Evolutionary conservation across 2,113 vertebrate species (phyloP), one percentile per base, ranked within the genome.

Genomic region (Odocoileus hemionus): DNA sequence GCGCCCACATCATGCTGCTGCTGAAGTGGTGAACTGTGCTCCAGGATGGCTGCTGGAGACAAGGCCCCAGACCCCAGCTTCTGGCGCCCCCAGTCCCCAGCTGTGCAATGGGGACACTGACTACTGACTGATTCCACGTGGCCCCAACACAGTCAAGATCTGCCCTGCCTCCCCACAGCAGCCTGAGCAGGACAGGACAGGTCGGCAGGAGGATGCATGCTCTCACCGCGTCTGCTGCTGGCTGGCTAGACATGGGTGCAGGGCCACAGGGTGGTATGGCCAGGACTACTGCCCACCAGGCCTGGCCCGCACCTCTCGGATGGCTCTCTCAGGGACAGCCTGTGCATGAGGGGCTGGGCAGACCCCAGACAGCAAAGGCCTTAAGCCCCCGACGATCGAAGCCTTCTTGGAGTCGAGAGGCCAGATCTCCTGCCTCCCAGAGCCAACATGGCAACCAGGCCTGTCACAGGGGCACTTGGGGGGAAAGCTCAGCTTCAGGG

Each of bases 141-240:
- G 39, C 47, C n/a, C 87, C 7, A 4, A 36, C 5, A n/a, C 11
- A 57, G 80, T 16, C 30, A 11, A n/a, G 13, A 39, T 6, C 28
- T 16, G 17, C 16, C 0, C 64, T 7, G 8, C 33, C 0, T 9
- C 25, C 26, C 19, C 45, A 50, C 14, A 39, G 76, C 14, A 17
- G 25, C 52, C 90, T 52, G 8, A 85, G 83, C 2, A 60, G 60
- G 19, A 12, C 0, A 80, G 54, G 23, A 19, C 4, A 4, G 64
- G 64, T 10, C 0, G 17, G 64, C 3, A 8, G 64, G 61, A 67
- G 3, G 61, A 19, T 2, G 33, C 2, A 7, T 23, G 50, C 26
- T 33, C 30, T n/a, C 6, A 11, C 7, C 8, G 16, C 10, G 45
- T 83, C 39, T 60, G 91, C 58, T 8, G 50, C 26, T 55, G 54